phyloP scores from a whole-genome alignment of 2,113 vertebrate genomes.

The Calyptomena viridis region DNA sequence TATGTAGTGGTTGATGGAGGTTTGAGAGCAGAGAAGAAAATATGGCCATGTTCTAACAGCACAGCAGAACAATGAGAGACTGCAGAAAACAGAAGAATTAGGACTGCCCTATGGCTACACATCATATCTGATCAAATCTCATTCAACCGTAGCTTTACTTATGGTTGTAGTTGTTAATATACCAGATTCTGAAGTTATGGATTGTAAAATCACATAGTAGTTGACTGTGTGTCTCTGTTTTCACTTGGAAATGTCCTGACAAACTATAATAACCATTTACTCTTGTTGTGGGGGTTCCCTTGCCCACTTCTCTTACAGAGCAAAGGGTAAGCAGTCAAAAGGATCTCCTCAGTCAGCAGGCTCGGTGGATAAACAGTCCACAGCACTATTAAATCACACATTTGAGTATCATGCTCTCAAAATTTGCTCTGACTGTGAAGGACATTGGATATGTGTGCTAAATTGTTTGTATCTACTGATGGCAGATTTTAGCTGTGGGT shows the following conservation, averaged over 20 bases:
- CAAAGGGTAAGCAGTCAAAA: not conserved
- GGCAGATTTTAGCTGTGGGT: not conserved
- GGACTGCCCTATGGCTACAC: not conserved
- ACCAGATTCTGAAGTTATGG: not conserved
- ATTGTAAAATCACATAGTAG: not conserved
- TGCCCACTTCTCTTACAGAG: not conserved
- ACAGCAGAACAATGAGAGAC: not conserved
- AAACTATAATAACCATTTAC: not conserved
- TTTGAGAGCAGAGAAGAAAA: not conserved
- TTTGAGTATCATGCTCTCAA: not conserved
- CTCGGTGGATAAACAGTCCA: not conserved
- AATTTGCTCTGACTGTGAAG: not conserved
- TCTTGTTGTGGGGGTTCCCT: not conserved
- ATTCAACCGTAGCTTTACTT: not conserved
- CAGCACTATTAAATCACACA: not conserved
- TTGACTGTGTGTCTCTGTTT: not conserved
- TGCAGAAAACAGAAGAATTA: not conserved
- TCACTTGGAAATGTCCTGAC: not conserved
- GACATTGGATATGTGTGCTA: not conserved
- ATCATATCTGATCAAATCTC: not conserved
- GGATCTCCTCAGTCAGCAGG: not conserved
- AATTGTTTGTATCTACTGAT: not conserved
- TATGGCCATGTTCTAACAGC: not conserved
- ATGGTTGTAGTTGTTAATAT: not conserved
- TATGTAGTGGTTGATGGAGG: not conserved